phyloP scores from a whole-genome alignment of 2,888 invertebrate genomes.

The Ichneumon xanthorius region DNA sequence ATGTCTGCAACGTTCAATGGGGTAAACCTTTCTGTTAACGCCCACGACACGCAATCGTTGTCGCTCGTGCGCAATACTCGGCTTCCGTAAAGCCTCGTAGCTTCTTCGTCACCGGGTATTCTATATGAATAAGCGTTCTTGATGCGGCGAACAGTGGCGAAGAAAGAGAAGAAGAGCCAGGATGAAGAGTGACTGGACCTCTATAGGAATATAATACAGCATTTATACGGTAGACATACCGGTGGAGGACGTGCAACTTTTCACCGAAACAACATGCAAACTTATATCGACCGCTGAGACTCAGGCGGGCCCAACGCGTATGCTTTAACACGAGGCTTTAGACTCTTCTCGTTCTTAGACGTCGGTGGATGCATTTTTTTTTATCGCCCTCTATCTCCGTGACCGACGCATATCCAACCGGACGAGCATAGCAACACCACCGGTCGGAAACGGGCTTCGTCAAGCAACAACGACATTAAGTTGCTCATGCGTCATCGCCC shows the following conservation, averaged over 20 bases:
- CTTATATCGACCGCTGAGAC: not conserved
- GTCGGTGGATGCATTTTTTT: not conserved
- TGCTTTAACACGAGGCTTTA: not conserved
- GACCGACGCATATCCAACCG: not conserved
- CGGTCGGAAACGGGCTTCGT: slow-evolving; percentile 46
- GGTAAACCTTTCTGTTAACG: slow-evolving; percentile 72
- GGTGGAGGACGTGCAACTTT: not conserved
- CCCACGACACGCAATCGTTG: slow-evolving; percentile 65
- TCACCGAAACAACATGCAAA: slow-evolving; percentile 9
- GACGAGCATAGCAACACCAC: slow-evolving; percentile 16
- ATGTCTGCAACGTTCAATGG: slow-evolving; percentile 74
- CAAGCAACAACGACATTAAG: slow-evolving; percentile 34
- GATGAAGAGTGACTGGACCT: not conserved
- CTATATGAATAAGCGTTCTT: slow-evolving; percentile 1
- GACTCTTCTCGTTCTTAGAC: not conserved
- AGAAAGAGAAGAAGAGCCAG: slow-evolving; percentile 1
- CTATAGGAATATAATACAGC: slow-evolving; percentile 13
- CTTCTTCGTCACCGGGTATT: slow-evolving; percentile 10
- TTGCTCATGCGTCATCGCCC: slow-evolving; percentile 47
- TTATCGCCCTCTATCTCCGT: not conserved
- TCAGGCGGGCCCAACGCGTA: not conserved
- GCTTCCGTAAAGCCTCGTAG: slow-evolving; percentile 3
- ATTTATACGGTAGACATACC: slow-evolving; percentile 3
- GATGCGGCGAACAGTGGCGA: not conserved
- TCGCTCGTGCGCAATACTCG: slow-evolving; percentile 7